These are phyloP conservation scores for Malurus elegans DNA, from an alignment of 2,113 vertebrate species.

Conservation along the genomic window DNA sequence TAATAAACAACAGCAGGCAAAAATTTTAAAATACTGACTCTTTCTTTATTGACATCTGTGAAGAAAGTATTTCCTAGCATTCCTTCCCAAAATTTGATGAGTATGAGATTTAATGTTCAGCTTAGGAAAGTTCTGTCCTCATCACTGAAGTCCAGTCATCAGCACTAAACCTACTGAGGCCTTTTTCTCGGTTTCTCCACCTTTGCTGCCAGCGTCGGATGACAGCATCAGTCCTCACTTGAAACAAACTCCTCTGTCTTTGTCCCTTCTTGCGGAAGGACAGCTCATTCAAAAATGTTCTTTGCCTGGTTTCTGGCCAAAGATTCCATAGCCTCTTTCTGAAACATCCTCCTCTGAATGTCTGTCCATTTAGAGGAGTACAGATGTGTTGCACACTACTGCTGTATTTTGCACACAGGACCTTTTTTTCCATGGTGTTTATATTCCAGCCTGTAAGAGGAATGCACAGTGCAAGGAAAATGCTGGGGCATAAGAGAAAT, in stretches of 20 bases:
- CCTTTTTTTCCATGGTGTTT: not conserved
- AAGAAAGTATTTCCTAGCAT: not conserved
- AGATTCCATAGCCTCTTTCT: not conserved
- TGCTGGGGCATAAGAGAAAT: not conserved
- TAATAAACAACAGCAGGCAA: not conserved
- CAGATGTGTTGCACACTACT: not conserved
- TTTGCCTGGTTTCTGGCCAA: not conserved
- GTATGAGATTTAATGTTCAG: not conserved
- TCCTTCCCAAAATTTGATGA: not conserved
- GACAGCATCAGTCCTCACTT: not conserved
- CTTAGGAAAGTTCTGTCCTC: not conserved
- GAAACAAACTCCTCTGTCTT: not conserved
- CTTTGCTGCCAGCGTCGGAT: not conserved
- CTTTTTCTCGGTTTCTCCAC: not conserved
- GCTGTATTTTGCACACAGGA: not conserved
- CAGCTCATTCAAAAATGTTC: not conserved
- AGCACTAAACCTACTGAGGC: not conserved
- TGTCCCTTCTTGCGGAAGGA: not conserved
- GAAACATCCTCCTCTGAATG: not conserved
- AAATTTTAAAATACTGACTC: not conserved
- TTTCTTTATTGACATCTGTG: not conserved
- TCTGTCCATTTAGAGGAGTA: not conserved
- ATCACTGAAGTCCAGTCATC: not conserved
- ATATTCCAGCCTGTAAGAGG: not conserved
- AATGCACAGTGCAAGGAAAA: not conserved